Conservation (phyloP, 1,140 invertebrate genomes). For the Lucilia sericata region DNA sequence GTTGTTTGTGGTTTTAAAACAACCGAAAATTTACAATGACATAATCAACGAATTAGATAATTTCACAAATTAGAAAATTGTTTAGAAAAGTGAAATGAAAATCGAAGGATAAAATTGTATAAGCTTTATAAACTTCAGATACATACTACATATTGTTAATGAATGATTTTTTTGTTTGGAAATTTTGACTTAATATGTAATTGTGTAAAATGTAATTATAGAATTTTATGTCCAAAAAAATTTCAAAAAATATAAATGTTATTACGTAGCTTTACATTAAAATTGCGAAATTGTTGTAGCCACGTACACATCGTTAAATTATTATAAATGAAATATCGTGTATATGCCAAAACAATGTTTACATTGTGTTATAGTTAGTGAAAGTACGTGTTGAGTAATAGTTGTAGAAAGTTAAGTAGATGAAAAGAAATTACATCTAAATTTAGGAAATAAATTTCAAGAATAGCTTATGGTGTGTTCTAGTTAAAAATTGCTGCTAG, state of each 20-base stretch:
- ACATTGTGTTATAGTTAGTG: neutral
- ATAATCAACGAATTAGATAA: too few species aligned
- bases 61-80: neutral
- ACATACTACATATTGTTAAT: too few species aligned
- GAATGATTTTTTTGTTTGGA: too few species aligned
- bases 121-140: too few species aligned
- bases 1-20: too few species aligned
- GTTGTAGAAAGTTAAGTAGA: too few species aligned
- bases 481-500: too few species aligned
- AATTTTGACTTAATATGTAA: too few species aligned
- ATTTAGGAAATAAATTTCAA: neutral
- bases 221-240: too few species aligned
- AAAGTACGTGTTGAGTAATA: neutral
- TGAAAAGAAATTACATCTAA: neutral
- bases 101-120: neutral
- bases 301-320: neutral
- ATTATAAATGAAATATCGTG: neutral
- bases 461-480: neutral
- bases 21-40: too few species aligned
- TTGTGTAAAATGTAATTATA: too few species aligned
- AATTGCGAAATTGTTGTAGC: neutral
- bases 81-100: neutral
- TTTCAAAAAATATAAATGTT: neutral
- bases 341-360: slow-evolving; percentile 1
- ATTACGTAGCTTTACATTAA: neutral